Base-by-base conservation (phyloP, 2,888 invertebrate species). In the Drosophila meridiana region DNA sequence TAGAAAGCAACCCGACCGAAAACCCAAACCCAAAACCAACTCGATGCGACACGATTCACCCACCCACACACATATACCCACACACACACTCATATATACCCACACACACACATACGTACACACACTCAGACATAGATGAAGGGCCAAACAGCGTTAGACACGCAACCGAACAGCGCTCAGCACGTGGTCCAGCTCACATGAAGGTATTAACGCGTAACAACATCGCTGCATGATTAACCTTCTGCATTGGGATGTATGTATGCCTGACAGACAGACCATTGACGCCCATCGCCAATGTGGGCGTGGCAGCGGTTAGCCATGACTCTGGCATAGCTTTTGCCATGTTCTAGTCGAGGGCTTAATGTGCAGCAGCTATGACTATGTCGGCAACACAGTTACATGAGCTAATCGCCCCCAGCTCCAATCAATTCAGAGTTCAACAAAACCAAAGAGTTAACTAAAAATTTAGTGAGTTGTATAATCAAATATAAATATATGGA, bases 121-220 rank as follows among this genome's bases (percentile, higher is more conserved):
- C 34, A 14, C 20, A 48, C 48, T 52, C 40, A 34, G 11, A 7
- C 34, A 34, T 28, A 42, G 56, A 59, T 55, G 48, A 71, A 56
- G 65, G 60, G 65, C 73, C 82, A 81, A 81, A 78, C 65, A 64
- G 53, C 75, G 74, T 73, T 74, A 83, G 77, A 80, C 86, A 82
- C 77, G 79, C 86, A 79, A 85, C 62, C 64, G 50, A 65, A 65
- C 61, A 73, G 63, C 60, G 80, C 30, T 63, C 71, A 90, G 90
- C 93, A 93, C 92, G 92, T 93, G 93, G 92, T 92, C 87, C 89
- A 87, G 89, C 91, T 93, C 93, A 92, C 93, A 93, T 92, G 93
- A 90, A 92, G 92, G 93, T 92, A 93, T 93, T 93, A 93, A 90
- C 91, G 92, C 92, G 92, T 90, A 91, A 91, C 90, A 90, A 91